Percentiles rank a stretch among this genome's conserved stretches.
Evolutionary conservation across 2,888 invertebrate species (phyloP).

Genomic region (Chloroclysta siterata): DNA sequence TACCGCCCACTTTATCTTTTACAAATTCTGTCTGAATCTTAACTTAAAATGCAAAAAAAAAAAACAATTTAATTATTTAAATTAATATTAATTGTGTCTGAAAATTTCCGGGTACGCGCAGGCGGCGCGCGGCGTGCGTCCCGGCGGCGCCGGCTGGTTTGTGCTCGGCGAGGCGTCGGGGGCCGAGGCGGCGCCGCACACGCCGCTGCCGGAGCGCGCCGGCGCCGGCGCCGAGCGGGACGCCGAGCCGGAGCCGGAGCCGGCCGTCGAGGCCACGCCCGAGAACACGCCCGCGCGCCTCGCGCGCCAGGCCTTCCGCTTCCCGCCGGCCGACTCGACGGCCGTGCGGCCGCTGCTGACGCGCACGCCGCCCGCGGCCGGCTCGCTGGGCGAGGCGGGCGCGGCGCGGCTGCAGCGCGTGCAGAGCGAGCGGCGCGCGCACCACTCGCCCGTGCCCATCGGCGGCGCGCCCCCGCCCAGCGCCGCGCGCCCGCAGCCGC

Average conservation of each 20-base stretch:
- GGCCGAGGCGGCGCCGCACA: constrained; percentile 85
- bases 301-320: constrained; percentile 86
- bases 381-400: constrained; percentile 50
- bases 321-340: constrained; percentile 48
- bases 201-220: constrained; percentile 78
- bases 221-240: constrained; percentile 38
- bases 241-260: constrained; percentile 89
- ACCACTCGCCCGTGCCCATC: constrained; percentile 76
- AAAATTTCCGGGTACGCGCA: too few species aligned
- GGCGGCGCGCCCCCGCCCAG: constrained; percentile 69
- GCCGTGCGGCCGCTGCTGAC: constrained; percentile 48
- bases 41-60: too few species aligned
- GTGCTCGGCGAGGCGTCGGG: constrained; percentile 81
- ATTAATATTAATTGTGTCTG: too few species aligned
- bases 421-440: constrained; percentile 76
- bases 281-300: constrained; percentile 92
- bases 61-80: too few species aligned
- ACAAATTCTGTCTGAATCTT: too few species aligned
- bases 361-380: constrained; percentile 55
- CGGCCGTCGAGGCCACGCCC: constrained; percentile 62
- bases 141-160: constrained; percentile 77
- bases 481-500: constrained; percentile 60
- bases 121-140: constrained; percentile 60
- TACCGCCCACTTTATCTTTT: too few species aligned
- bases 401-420: constrained; percentile 75